Base-by-base conservation (phyloP, 2,888 invertebrate species). In the Ochropleura leucogaster region DNA sequence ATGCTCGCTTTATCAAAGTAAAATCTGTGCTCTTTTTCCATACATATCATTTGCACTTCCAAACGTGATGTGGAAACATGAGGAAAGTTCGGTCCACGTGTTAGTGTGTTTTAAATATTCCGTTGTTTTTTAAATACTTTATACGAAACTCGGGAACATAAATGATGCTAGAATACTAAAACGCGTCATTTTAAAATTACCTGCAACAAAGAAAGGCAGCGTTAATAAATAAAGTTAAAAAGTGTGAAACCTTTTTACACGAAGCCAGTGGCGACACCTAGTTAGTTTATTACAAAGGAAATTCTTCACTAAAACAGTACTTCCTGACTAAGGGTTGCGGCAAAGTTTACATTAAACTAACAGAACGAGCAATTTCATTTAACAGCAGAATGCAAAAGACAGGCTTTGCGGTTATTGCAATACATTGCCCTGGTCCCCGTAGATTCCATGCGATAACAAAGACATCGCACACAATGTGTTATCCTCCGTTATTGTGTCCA, bases 1-100 rank as follows among this genome's bases (percentile, higher is more conserved):
- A 90, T 91, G 92, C 90, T 90, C 91, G 75, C 78, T 85, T 80
- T 82, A 82, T 86, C 79, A 81, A 81, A 85, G 65, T 84, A 65
- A 86, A 87, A 85, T 87, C 85, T 81, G 77, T 79, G 82, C 70
- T 74, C 74, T 83, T 74, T 86, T 83, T 82, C 70, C 72, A 75
- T 72, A 72, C 44, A 47, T 59, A 68, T 80, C 18, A 80, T 80
- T 72, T 82, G 57, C 18, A 80, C 75, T 72, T 82, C 60, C 82
- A 82, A 75, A 75, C 49, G 47, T 20, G 18, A 49, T 47, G 20
- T 74, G 49, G 53, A 69, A 74, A 66, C 74, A 66, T 7, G 10
- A 42, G 30, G 5, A 63, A 59, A 66, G n/a, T 66, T 18, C 10
- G 4, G 12, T 20, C 46, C 57, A 44, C 65, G 4, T 53, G n/a